Base-by-base conservation (phyloP, 1,140 invertebrate species). In the Drosophila quadrilineata region DNA sequence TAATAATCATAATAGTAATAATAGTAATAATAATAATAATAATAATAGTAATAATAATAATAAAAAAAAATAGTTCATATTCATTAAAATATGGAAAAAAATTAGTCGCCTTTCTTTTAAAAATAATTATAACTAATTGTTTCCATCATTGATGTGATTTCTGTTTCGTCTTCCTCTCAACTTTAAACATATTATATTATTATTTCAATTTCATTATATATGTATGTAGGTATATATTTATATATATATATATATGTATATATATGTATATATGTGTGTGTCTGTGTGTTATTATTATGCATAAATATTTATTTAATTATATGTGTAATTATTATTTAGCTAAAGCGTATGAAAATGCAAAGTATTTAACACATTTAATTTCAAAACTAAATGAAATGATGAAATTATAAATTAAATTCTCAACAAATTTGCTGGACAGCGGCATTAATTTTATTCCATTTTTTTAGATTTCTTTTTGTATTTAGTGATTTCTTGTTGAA, bases 331-430 rank as follows among this genome's bases (percentile, higher is more conserved):
- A 60, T 71, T 75, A 57, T 72, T 82, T 82, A 82, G 77, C 77
- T 82, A 82, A 82, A 82, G 77, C 77, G 77, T 84, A 82, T 73
- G 75, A 82, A 82, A 82, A 82, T 82, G 77, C 77, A 82, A 82
- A 82, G 77, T 82, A 70, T 80, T 75, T 67, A 71, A 75, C 73
- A 76, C 19, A 49, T 54, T 69, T 59, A 63, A 53, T 58, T 63
- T 71, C 59, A 57, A 33, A 67, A 63, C 59, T 65, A 72, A 60
- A 65, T 31, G 45, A 66, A 74, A 69, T 38, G 40, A 46, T 50
- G 28, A 65, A 41, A 45, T 58, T 38, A 62, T 57, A 59, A 67
- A 71, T 60, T 46, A 46, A 79, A 52, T 50, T 48, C 41, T 46
- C 17, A 75, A 59, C 60, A 71, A 75, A 71, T 49, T 60, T 60